Percentiles rank a stretch among this genome's conserved stretches.
Conservation (phyloP, 2,888 invertebrate species). For the Leptopilina myrica region DNA sequence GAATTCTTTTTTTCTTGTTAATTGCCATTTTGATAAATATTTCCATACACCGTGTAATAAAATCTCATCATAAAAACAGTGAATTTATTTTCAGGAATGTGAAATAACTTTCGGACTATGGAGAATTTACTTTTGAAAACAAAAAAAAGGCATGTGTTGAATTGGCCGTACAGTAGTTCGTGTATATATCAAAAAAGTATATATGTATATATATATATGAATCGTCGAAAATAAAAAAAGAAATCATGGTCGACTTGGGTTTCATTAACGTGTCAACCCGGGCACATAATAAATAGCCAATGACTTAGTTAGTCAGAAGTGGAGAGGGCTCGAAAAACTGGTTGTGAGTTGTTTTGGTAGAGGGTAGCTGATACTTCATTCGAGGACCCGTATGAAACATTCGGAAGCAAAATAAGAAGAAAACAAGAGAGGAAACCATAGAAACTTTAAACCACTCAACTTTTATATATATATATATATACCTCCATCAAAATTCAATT, state of each 20-base stretch:
- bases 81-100: too few species aligned
- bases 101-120: background rate
- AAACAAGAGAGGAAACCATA: background rate
- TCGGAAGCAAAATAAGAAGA: background rate
- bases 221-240: constrained; percentile 6
- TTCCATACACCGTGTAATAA: too few species aligned
- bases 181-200: background rate
- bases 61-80: too few species aligned
- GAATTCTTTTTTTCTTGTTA: too few species aligned
- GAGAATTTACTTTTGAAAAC: too few species aligned
- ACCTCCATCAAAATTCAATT: too few species aligned
- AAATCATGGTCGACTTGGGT: constrained; percentile 49
- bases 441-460: too few species aligned
- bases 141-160: background rate
- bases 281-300: constrained; percentile 71
- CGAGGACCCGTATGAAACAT: background rate
- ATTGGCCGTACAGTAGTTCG: constrained; percentile 14
- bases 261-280: constrained; percentile 69
- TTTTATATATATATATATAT: too few species aligned
- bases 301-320: constrained; percentile 66
- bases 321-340: constrained; percentile 51
- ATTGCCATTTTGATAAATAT: too few species aligned
- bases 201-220: background rate
- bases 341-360: constrained; percentile 50
- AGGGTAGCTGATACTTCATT: constrained; percentile 20